Base-by-base conservation (phyloP, 1,140 invertebrate species). In the Stegodyphus mimosarum region DNA sequence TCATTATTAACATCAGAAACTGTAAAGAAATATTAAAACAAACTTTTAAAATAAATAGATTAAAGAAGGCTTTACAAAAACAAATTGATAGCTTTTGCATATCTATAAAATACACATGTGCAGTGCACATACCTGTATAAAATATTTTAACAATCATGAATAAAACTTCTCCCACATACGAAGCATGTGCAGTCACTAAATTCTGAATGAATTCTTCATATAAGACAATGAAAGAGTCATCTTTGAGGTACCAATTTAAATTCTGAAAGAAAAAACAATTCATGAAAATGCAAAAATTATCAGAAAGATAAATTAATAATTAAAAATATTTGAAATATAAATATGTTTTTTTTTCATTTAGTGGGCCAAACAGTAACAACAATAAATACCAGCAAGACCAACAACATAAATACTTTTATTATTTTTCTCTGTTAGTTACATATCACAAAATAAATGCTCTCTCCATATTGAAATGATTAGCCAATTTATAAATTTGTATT, bases 141-240 rank as follows among this genome's bases (percentile, higher is more conserved):
- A 86, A 79, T 75, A 67, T 79, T 18, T 51, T 87, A 15, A 88
- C 75, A 17, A 88, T 87, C 51, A 89, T 76, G 76, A 87, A 88
- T 78, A 89, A 88, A 53, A 89, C 87, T 17, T 13, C 9, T 49
- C 13, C 18, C 6, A 81, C 18, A 17, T 83, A 83, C 51, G 0
- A 17, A 17, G 79, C 17, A 72, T 87, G 78, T 50, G 86, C 86
- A 48, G 79, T 81, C 6, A 87, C 67, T 10, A 87, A 17, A 73
- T 87, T 83, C 49, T 71, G 67, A 63, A 87, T 77, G 10, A 87
- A 53, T 64, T 87, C 79, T 83, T 87, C 11, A 72, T 87, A 87
- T 10, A 50, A 6, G 10, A 0, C 7, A 6, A 86, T 49, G 33
- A 86, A 80, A 7, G 6, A 50, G 7, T 52, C 71, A 60, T 80